Conservation (phyloP, 64 coral and sea anemone species). For the Pachyseris speciosa region DNA sequence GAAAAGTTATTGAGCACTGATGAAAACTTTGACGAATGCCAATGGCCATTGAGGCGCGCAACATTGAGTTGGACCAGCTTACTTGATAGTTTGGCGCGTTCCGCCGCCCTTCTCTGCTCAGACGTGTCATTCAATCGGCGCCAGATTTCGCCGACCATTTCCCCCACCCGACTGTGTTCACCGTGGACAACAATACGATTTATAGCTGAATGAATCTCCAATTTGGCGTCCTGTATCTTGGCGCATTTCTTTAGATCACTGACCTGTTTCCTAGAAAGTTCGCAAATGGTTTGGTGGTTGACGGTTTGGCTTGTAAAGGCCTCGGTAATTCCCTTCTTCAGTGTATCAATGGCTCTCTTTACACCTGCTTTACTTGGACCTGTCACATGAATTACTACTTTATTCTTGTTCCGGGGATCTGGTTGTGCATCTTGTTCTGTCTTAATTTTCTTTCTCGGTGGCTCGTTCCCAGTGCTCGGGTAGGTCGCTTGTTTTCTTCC, state of each 20-base stretch:
- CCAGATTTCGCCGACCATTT: constrained; percentile 47
- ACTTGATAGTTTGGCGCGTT: not conserved
- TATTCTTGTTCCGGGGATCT: not conserved
- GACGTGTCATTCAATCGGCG: not conserved
- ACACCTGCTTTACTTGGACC: constrained; percentile 12
- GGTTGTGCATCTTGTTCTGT: not conserved
- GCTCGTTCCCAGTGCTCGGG: not conserved
- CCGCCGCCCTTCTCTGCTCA: not conserved
- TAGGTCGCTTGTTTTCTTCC: not conserved
- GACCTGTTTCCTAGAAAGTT: constrained; percentile 5
- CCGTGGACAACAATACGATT: constrained; percentile 30
- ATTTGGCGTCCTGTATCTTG: not conserved
- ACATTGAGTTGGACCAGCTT: no score
- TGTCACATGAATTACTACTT: not conserved
- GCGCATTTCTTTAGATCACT: not conserved
- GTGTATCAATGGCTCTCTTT: not conserved
- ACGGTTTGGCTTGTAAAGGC: constrained; percentile 16
- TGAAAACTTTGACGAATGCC: no score
- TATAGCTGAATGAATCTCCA: not conserved
- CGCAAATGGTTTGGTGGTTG: not conserved
- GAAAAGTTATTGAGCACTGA: no score
- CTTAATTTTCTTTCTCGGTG: not conserved
- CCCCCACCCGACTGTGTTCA: not conserved
- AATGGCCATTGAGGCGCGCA: no score
- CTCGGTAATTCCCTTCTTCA: not conserved